Percentiles rank a stretch among this genome's conserved stretches.
phyloP scores from a whole-genome alignment of 2,113 vertebrate genomes.

The Clarias batrachus region DNA sequence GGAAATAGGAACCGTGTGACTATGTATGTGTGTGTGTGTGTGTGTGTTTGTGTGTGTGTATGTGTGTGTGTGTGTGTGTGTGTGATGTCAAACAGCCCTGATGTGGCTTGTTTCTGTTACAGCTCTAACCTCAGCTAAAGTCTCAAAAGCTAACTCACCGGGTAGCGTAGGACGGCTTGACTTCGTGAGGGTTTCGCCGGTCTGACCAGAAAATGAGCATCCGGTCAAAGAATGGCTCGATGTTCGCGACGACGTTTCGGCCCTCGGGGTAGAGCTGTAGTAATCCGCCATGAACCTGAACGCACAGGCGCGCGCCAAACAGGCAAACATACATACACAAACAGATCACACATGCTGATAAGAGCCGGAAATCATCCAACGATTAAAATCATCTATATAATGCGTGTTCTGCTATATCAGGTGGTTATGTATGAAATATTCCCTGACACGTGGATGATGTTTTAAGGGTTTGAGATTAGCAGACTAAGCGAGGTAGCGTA shows the following conservation, averaged over 20 bases:
- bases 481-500: not conserved
- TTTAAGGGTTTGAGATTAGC: not conserved
- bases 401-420: not conserved
- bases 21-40: no score
- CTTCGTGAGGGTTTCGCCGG: constrained; percentile 88
- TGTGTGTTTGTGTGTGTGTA: no score
- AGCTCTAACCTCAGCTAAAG: not conserved
- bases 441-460: not conserved
- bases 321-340: constrained; percentile 13
- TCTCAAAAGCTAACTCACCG: constrained; percentile 68
- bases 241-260: constrained; percentile 82
- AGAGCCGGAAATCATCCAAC: not conserved
- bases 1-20: not conserved
- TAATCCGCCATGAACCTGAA: constrained; percentile 82
- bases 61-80: not conserved
- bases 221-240: constrained; percentile 86
- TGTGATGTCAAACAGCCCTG: not conserved
- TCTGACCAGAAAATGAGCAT: constrained; percentile 93
- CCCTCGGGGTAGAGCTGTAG: constrained; percentile 88
- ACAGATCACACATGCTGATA: constrained; percentile 13
- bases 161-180: constrained; percentile 84
- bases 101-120: not conserved
- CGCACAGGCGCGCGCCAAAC: constrained; percentile 33
- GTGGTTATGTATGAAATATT: not conserved
- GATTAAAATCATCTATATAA: not conserved